A percentile compares a stretch with the other conserved stretches of the same genome.
Conservation (phyloP, 1,140 invertebrate species). For the Tetraneura akinire region DNA sequence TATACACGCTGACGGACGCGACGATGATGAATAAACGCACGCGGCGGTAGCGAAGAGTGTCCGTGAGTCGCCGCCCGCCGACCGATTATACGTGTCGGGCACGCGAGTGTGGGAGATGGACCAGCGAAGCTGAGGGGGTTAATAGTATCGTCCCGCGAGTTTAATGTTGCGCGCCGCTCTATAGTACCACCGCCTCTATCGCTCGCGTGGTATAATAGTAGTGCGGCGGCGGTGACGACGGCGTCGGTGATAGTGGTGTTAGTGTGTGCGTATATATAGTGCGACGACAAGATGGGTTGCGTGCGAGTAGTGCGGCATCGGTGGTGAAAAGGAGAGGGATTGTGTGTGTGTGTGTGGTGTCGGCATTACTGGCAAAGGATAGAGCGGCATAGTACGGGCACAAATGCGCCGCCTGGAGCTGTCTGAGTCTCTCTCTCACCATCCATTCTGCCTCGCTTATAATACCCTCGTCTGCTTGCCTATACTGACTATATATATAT, state of each 20-base stretch:
- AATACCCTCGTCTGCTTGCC: conserved; percentile 20
- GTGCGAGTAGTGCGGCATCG: not conserved
- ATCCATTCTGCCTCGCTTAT: conserved; percentile 25
- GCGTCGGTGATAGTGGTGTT: not conserved
- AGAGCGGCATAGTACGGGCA: conserved; percentile 33
- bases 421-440: conserved; percentile 28
- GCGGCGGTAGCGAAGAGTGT: not conserved
- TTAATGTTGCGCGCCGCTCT: conserved; percentile 5
- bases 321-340: not conserved
- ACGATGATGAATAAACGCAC: not conserved
- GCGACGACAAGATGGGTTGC: not conserved
- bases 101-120: no score
- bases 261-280: conserved; percentile 19
- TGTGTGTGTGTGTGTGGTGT: conserved; percentile 2
- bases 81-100: conserved; percentile 23
- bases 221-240: conserved; percentile 13
- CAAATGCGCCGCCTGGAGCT: conserved; percentile 43
- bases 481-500: conserved; percentile 8
- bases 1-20: no score
- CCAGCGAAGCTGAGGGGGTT: not conserved
- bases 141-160: conserved; percentile 33
- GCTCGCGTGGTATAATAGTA: conserved; percentile 3
- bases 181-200: not conserved
- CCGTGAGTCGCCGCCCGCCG: not conserved
- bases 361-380: not conserved